Evolutionary conservation across 92 coral and sea anemone species (phyloP).

Genomic region (Blastomussa wellsi): DNA sequence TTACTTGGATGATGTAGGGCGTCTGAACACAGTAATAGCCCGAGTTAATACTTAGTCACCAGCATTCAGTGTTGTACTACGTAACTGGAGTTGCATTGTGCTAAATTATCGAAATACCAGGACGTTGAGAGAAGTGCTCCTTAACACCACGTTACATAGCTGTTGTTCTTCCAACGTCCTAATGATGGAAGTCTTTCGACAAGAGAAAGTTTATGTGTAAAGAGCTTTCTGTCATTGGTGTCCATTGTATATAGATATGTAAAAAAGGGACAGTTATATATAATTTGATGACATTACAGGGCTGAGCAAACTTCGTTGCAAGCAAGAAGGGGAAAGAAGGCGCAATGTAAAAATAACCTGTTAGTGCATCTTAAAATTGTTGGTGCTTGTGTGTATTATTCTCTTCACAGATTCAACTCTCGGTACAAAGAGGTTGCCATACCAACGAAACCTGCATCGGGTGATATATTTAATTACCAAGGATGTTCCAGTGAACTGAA

Average conservation of each 20-base stretch:
- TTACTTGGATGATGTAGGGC: no score
- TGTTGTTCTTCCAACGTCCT: neutral
- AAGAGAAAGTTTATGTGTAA: neutral
- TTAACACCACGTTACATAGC: neutral
- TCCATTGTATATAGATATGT: neutral
- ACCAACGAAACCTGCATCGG: conserved; percentile 42
- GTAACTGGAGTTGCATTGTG: no score
- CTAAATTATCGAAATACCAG: no score
- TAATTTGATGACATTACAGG: neutral
- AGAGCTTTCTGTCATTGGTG: neutral
- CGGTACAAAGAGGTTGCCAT: conserved; percentile 39
- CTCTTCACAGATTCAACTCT: conserved; percentile 40
- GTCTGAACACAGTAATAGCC: no score
- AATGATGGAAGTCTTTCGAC: no score
- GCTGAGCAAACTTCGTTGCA: no score
- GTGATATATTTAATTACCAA: conserved; percentile 12
- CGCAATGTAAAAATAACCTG: no score
- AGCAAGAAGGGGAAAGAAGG: no score
- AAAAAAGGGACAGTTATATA: neutral
- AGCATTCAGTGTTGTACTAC: no score
- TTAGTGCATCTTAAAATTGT: no score
- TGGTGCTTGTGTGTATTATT: neutral
- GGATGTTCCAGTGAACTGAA: conserved; percentile 5
- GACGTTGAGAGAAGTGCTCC: no score
- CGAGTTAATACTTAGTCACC: no score